These are phyloP conservation scores for Oryzias celebensis DNA, from an alignment of 2,113 vertebrate species.

Conservation along the genomic window DNA sequence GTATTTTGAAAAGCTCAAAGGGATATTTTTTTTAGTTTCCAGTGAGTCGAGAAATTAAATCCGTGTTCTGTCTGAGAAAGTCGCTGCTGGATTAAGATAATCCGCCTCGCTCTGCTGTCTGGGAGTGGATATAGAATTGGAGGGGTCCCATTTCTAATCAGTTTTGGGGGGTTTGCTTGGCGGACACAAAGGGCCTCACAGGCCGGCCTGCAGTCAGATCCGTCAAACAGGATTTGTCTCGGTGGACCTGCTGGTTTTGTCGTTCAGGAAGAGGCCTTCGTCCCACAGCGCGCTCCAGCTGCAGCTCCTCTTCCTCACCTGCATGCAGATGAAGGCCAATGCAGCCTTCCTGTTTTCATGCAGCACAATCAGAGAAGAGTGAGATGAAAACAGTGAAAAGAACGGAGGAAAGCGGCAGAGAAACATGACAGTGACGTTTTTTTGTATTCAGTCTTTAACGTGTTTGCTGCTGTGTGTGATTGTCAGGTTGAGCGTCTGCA, in stretches of 20 bases:
- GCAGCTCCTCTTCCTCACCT: slow-evolving; percentile 30
- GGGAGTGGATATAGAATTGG: slow-evolving; percentile 57
- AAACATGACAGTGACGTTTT: too few relatives aligned
- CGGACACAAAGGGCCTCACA: slow-evolving; percentile 59
- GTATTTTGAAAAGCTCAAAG: too few relatives aligned
- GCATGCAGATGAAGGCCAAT: slow-evolving; percentile 5
- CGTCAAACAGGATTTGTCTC: slow-evolving; percentile 75
- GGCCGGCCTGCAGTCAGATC: slow-evolving; percentile 53
- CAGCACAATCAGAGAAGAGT: too few relatives aligned
- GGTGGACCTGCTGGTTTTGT: slow-evolving; percentile 68
- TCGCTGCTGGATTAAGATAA: slow-evolving; percentile 44
- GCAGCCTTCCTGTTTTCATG: slow-evolving; percentile 1
- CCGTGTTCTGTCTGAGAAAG: not conserved
- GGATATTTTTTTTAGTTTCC: too few relatives aligned
- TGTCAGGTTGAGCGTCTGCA: too few relatives aligned
- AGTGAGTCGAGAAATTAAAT: not conserved
- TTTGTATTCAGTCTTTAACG: too few relatives aligned
- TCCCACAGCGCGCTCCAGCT: slow-evolving; percentile 45
- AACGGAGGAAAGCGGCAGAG: too few relatives aligned
- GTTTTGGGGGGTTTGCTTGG: slow-evolving; percentile 57
- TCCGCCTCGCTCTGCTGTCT: slow-evolving; percentile 39
- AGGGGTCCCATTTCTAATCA: slow-evolving; percentile 49
- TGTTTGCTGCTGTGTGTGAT: too few relatives aligned
- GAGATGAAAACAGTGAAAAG: too few relatives aligned
- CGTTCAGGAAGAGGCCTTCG: slow-evolving; percentile 62